These are phyloP conservation scores for Donacobius atricapilla DNA, from an alignment of 2,113 vertebrate genomes.

Conservation along the genomic window DNA sequence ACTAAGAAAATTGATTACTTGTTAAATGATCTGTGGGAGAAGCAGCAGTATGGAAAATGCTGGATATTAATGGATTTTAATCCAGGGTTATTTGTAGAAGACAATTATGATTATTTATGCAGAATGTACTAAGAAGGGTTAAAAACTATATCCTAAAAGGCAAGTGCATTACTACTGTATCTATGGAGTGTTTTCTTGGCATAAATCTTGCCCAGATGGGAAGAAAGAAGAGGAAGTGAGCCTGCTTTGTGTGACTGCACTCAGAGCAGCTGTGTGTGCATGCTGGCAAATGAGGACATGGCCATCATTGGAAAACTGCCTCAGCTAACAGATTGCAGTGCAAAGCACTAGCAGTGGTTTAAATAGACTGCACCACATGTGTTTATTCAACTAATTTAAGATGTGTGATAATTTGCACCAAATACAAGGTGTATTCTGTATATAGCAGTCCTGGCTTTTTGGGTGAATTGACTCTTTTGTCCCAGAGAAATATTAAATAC, in stretches of 20 bases:
- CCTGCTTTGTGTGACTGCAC: background rate
- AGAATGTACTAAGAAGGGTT: background rate
- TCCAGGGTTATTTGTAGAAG: background rate
- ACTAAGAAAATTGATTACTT: background rate
- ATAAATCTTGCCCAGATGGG: background rate
- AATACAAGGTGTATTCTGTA: background rate
- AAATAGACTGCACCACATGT: background rate
- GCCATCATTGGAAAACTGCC: background rate
- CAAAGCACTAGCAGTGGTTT: background rate
- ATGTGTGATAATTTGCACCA: background rate
- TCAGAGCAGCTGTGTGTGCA: background rate
- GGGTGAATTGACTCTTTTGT: background rate
- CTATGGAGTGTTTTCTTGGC: background rate
- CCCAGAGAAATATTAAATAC: background rate
- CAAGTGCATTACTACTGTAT: background rate
- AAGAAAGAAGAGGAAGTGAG: background rate
- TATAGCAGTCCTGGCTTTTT: background rate
- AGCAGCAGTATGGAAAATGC: background rate
- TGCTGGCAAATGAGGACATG: background rate
- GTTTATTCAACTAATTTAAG: background rate
- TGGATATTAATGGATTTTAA: background rate
- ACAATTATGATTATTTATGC: background rate
- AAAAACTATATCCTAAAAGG: background rate
- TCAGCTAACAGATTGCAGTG: background rate
- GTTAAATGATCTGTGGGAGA: background rate